Evolutionary conservation across 2,797 vertebrate species (phyloP), one percentile per base, ranked within the genome.

Genomic region (Fundulus diaphanus): DNA sequence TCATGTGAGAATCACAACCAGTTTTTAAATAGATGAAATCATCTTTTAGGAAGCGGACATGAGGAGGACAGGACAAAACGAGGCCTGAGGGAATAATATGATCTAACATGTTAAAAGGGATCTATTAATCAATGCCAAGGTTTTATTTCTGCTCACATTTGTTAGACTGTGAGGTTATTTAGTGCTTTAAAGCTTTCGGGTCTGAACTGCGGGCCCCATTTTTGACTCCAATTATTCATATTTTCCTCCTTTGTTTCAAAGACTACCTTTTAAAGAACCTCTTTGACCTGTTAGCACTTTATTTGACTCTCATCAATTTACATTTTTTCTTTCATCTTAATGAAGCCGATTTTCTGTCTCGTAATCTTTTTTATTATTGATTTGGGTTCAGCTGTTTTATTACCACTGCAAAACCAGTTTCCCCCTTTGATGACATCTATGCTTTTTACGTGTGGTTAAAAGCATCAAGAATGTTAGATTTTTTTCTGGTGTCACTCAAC

Each of bases 1-100:
- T 89, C 84, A 79, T 81, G 85, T 87, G 85, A 90, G 76, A 83
- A 80, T 88, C 87, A 89, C 73, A 80, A 71, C 75, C 22, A 35
- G 71, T 78, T 81, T n/a, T 42, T 74, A 87, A 82, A 85, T n/a
- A 85, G 70, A 87, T 3, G 46, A 63, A 82, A 77, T 76, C 70
- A 74, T 77, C 35, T 70, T 80, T 77, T 49, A n/a, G 27, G 48
- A 56, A 42, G 74, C 18, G 0, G 69, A 75, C 63, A 74, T 6
- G 63, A 79, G 0, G 33, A 33, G 69, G 70, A 51, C 18, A 15
- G 37, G 54, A 74, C 16, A 7, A 22, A 59, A 74, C 35, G 13
- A 13, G 27, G 70, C 80, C 61, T 0, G 0, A 16, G 46, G 68
- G 54, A 22, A 48, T 70, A n/a, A 48, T 63, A 80, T 42, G 8